Evolutionary conservation across 2,888 invertebrate genomes (phyloP).

Genomic region (Drosophila multiciliata): DNA sequence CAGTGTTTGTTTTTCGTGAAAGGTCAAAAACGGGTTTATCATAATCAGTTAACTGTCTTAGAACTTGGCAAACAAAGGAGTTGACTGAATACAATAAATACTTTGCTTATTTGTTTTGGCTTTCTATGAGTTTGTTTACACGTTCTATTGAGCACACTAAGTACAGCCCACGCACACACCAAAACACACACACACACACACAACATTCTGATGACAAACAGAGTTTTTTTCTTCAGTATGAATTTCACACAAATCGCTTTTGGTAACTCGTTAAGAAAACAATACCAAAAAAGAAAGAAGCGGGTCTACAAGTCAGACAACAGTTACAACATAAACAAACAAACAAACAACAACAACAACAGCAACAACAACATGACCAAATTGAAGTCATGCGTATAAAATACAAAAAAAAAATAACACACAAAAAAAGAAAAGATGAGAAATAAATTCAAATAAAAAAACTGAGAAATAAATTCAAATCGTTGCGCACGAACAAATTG

Average conservation of each 20-base stretch:
- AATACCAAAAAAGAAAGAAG: constrained; percentile 42
- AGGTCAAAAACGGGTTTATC: neutral
- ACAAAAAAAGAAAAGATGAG: constrained; percentile 11
- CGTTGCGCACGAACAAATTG: constrained; percentile 77
- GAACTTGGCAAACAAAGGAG: neutral
- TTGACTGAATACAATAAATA: constrained; percentile 1
- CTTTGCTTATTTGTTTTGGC: neutral
- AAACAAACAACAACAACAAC: constrained; percentile 42
- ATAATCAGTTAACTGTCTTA: constrained; percentile 4
- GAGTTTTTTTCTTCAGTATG: constrained; percentile 4
- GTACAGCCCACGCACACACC: constrained; percentile 27
- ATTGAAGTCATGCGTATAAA: constrained; percentile 76
- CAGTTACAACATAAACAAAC: constrained; percentile 68
- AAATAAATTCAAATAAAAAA: constrained; percentile 21
- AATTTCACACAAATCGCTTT: constrained; percentile 43
- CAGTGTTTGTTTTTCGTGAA: neutral
- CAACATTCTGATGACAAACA: constrained; percentile 38
- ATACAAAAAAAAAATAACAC: constrained; percentile 38
- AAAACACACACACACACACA: neutral
- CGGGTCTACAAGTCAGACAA: constrained; percentile 56
- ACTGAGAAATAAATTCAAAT: constrained; percentile 54
- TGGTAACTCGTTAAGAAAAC: constrained; percentile 43
- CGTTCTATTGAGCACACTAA: constrained; percentile 26
- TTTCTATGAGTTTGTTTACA: constrained; percentile 20
- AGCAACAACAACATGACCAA: constrained; percentile 33